Evolutionary conservation across 2,797 vertebrate species (phyloP).

Genomic region (Trachurus trachurus): DNA sequence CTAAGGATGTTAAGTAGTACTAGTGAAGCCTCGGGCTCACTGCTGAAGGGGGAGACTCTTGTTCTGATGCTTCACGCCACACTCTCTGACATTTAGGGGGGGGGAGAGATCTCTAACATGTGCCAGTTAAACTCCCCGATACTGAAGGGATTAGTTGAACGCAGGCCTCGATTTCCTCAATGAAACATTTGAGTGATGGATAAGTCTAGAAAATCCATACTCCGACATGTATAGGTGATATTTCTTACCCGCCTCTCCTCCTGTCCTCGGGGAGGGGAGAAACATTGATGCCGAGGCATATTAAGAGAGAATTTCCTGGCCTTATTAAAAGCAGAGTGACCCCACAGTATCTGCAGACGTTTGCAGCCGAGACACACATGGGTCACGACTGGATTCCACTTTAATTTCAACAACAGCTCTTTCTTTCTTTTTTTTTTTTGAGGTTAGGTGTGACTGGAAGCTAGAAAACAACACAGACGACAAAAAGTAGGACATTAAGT

Average conservation of each 20-base stretch:
- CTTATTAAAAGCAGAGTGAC: slow-evolving; percentile 4
- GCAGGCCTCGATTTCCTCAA: slow-evolving; percentile 29
- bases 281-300: slow-evolving; percentile 25
- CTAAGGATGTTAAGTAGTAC: slow-evolving; percentile 64
- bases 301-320: slow-evolving; percentile 1
- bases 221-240: slow-evolving; percentile 31
- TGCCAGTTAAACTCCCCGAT: slow-evolving; percentile 25
- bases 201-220: slow-evolving; percentile 57
- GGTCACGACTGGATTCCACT: neutral
- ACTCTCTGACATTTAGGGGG: slow-evolving; percentile 56
- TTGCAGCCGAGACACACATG: neutral
- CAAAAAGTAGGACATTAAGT: neutral
- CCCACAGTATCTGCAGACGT: neutral
- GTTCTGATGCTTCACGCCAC: slow-evolving; percentile 36
- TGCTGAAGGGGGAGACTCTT: slow-evolving; percentile 51
- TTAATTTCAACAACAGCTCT: neutral
- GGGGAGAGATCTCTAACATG: slow-evolving; percentile 34
- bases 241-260: slow-evolving; percentile 7
- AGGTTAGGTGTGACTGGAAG: neutral
- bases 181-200: slow-evolving; percentile 43
- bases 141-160: slow-evolving; percentile 21
- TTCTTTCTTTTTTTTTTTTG: neutral
- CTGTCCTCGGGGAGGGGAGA: slow-evolving; percentile 6
- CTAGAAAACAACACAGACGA: neutral
- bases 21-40: slow-evolving; percentile 50